These are phyloP conservation scores for Loriculus beryllinus DNA, from an alignment of 2,797 vertebrate genomes.

Conservation along the genomic window DNA sequence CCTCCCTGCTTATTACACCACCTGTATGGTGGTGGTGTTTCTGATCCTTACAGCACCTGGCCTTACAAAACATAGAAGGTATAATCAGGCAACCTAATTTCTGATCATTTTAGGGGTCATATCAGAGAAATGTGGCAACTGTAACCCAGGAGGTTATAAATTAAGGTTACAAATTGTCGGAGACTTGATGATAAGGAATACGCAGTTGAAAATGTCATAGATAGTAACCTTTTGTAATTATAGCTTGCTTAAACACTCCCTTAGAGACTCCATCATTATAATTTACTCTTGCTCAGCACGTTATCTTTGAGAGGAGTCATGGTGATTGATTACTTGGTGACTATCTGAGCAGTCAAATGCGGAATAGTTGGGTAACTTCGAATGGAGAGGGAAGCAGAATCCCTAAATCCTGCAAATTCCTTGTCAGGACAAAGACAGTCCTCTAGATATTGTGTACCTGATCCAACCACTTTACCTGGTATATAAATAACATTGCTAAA, in stretches of 20 bases:
- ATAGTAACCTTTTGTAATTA: conserved; percentile 20
- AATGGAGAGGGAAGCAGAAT: neutral
- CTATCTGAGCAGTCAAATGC: neutral
- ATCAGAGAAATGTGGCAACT: neutral
- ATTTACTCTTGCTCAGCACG: conserved; percentile 4
- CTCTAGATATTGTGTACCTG: neutral
- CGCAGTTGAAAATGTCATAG: neutral
- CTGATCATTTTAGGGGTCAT: neutral
- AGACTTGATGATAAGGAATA: conserved; percentile 3
- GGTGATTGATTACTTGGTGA: conserved; percentile 6
- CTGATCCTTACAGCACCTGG: neutral
- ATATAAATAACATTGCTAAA: neutral
- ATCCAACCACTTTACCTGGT: neutral
- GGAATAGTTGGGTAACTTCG: neutral
- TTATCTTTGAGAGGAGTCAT: neutral
- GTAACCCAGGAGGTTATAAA: neutral
- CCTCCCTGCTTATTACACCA: neutral
- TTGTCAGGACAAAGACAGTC: neutral
- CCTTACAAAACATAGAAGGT: neutral
- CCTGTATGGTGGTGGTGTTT: neutral
- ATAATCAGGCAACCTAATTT: neutral
- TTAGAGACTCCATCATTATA: neutral
- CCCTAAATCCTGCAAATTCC: neutral
- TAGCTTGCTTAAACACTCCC: conserved; percentile 21
- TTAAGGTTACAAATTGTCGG: neutral